phyloP scores from a whole-genome alignment of 2,797 vertebrate genomes.

The Xenentodon cancila region DNA sequence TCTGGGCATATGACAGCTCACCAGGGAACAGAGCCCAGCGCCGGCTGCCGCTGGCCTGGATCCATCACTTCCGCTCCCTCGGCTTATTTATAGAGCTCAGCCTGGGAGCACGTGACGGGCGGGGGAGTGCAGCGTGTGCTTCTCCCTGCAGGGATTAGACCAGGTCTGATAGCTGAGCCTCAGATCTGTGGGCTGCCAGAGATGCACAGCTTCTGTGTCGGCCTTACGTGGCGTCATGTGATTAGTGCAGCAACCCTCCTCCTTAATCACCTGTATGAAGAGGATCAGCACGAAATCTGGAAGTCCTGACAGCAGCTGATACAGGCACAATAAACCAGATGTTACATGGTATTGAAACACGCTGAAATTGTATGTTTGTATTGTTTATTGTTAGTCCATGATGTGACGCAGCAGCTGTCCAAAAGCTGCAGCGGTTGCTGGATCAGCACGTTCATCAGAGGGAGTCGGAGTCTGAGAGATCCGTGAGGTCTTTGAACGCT shows the following conservation, averaged over 20 bases:
- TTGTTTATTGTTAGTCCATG: too few species aligned
- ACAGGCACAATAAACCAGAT: too few species aligned
- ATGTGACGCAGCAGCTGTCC: too few species aligned
- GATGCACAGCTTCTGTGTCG: conserved; percentile 14
- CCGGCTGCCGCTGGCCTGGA: conserved; percentile 38
- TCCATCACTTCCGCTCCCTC: conserved; percentile 45
- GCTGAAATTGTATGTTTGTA: too few species aligned
- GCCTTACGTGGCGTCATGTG: not conserved
- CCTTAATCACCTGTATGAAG: not conserved
- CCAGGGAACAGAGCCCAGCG: conserved; percentile 29
- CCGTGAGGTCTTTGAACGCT: too few species aligned
- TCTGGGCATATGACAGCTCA: conserved; percentile 43
- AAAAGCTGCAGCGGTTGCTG: too few species aligned
- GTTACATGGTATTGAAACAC: too few species aligned
- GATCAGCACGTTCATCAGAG: too few species aligned
- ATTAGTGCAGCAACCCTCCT: not conserved
- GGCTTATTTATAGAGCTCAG: conserved; percentile 69
- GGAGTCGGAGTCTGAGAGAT: too few species aligned
- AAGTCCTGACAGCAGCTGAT: too few species aligned
- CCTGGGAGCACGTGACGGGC: conserved; percentile 39
- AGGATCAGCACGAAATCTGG: conserved; percentile 6
- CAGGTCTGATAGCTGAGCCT: conserved; percentile 34
- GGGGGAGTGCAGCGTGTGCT: conserved; percentile 30
- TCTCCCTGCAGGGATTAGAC: conserved; percentile 48
- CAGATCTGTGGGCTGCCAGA: conserved; percentile 45